Conservation (phyloP, 2,888 invertebrate genomes). For the Acleris cristana region DNA sequence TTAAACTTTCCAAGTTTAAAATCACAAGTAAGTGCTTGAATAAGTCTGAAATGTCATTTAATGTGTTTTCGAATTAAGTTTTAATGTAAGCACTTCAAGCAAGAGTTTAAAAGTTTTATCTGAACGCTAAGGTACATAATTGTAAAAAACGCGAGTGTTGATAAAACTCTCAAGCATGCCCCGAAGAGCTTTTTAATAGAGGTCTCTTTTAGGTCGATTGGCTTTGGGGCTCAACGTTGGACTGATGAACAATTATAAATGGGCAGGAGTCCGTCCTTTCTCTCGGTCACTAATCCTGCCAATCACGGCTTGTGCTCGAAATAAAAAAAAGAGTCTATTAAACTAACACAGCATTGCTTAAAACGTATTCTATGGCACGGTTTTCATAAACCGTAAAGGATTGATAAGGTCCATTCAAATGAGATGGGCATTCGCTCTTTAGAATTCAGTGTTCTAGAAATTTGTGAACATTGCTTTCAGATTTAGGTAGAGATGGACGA, state of each 20-base stretch:
- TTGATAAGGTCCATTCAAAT: constrained; percentile 8
- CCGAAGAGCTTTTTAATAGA: constrained; percentile 6
- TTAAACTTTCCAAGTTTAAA: no score
- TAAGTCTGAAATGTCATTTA: no score
- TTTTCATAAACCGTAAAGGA: constrained; percentile 13
- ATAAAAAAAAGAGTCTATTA: constrained; percentile 9
- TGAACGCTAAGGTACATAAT: not conserved
- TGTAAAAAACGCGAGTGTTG: not conserved
- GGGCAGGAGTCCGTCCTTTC: constrained; percentile 8
- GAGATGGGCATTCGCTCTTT: not conserved
- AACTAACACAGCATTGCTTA: not conserved
- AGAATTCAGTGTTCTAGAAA: no score
- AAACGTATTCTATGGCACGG: constrained; percentile 27
- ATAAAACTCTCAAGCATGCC: not conserved
- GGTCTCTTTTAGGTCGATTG: constrained; percentile 10
- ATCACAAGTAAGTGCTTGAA: no score
- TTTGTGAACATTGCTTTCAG: no score
- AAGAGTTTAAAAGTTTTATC: not conserved
- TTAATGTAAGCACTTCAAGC: no score
- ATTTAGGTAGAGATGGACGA: no score
- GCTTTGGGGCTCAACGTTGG: constrained; percentile 19
- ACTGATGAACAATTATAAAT: constrained; percentile 35
- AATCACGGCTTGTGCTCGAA: constrained; percentile 21
- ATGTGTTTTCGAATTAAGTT: no score
- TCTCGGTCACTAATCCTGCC: constrained; percentile 20